These are phyloP conservation scores for Metellina segmentata DNA, from an alignment of 2,888 invertebrate genomes.

Conservation along the genomic window DNA sequence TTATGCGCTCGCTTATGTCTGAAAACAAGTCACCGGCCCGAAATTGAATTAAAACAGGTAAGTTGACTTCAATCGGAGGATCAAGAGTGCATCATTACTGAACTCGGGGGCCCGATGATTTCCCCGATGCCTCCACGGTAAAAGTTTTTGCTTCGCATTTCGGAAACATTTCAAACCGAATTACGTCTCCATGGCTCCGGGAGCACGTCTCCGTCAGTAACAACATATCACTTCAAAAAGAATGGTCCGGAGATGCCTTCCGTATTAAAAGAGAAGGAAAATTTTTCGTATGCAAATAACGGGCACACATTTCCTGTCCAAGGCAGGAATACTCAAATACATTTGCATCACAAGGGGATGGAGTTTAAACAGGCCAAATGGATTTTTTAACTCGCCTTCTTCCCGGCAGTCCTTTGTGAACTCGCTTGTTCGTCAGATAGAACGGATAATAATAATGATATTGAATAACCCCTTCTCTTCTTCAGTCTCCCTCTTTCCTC, in stretches of 20 bases:
- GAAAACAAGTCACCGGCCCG: too few species aligned
- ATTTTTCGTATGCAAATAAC: slow-evolving; percentile 72
- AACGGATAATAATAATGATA: slow-evolving; percentile 75
- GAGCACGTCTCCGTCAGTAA: slow-evolving; percentile 7
- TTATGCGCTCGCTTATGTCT: too few species aligned
- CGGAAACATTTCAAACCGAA: slow-evolving; percentile 50
- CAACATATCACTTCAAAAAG: slow-evolving; percentile 67
- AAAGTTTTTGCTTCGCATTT: slow-evolving; percentile 39
- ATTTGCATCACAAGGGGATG: slow-evolving; percentile 73
- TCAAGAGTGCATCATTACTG: not conserved
- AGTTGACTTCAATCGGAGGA: not conserved
- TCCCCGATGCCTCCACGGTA: not conserved
- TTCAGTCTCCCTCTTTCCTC: not conserved
- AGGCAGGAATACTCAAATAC: slow-evolving; percentile 32
- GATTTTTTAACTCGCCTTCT: slow-evolving; percentile 61
- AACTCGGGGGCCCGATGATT: not conserved
- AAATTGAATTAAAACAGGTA: not conserved
- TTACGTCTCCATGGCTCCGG: slow-evolving; percentile 14
- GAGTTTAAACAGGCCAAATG: slow-evolving; percentile 72
- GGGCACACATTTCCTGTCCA: slow-evolving; percentile 35
- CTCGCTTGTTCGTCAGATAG: slow-evolving; percentile 27
- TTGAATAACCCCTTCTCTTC: slow-evolving; percentile 54
- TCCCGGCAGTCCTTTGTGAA: slow-evolving; percentile 34
- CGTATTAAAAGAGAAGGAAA: slow-evolving; percentile 55
- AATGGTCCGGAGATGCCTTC: slow-evolving; percentile 21